phyloP scores from a whole-genome alignment of 2,888 invertebrate species.

The Crepidodera aurea region DNA sequence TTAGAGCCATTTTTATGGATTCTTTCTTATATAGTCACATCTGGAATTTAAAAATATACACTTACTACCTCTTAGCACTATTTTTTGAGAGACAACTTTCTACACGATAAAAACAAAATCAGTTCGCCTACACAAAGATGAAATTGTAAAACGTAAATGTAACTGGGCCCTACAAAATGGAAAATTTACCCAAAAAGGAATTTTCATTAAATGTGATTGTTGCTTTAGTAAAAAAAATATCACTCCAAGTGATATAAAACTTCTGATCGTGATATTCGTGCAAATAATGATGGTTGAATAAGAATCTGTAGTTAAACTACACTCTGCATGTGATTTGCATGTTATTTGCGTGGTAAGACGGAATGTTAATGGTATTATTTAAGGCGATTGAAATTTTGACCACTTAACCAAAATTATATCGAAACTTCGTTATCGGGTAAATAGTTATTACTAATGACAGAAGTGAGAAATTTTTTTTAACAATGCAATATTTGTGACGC shows the following conservation, averaged over 20 bases:
- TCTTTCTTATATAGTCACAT: neutral
- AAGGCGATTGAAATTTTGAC: neutral
- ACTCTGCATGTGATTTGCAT: slow-evolving; percentile 37
- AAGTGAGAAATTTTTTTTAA: too few species aligned
- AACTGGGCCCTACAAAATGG: slow-evolving; percentile 31
- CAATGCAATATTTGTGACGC: too few species aligned
- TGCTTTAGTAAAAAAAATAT: slow-evolving; percentile 50
- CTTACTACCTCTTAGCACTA: slow-evolving; percentile 1
- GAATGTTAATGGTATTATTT: neutral
- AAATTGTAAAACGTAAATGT: slow-evolving; percentile 38
- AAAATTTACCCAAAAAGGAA: slow-evolving; percentile 45
- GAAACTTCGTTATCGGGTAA: too few species aligned
- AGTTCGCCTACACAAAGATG: neutral
- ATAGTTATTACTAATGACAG: too few species aligned
- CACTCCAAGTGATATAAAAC: slow-evolving; percentile 32
- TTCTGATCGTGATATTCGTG: slow-evolving; percentile 42
- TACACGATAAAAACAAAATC: neutral
- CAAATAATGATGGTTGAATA: slow-evolving; percentile 25
- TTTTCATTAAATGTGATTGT: slow-evolving; percentile 49
- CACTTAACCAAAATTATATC: neutral
- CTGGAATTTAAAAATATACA: neutral
- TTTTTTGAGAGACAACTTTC: neutral
- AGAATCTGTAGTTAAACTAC: slow-evolving; percentile 33
- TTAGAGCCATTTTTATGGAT: too few species aligned
- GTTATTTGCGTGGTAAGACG: slow-evolving; percentile 25